Percentiles rank a stretch among this genome's conserved stretches.
phyloP scores from a whole-genome alignment of 2,888 invertebrate species.

The Drosophila meridionalis region DNA sequence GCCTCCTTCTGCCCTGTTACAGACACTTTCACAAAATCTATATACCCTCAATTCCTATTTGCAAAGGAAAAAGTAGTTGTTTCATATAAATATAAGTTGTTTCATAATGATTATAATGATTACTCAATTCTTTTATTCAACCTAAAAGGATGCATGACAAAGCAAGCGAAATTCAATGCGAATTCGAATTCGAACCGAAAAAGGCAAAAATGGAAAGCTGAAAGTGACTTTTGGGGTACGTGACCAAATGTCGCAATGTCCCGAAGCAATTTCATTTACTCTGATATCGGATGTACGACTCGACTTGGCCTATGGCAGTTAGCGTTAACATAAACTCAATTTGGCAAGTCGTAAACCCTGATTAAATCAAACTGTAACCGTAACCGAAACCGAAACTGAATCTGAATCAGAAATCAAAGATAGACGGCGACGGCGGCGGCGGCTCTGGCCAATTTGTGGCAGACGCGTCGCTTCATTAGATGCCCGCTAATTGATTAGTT shows the following conservation, averaged over 20 bases:
- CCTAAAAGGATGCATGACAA: neutral
- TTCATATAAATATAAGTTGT: no score
- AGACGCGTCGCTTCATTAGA: conserved; percentile 53
- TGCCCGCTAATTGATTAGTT: conserved; percentile 56
- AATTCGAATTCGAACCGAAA: conserved; percentile 1
- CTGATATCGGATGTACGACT: neutral
- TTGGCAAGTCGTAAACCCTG: conserved; percentile 45
- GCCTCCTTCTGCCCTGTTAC: neutral
- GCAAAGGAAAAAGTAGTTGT: no score
- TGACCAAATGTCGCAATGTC: neutral
- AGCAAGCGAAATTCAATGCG: conserved; percentile 14
- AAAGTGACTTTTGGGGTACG: neutral
- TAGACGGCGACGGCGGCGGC: neutral
- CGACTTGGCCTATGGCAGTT: conserved; percentile 26
- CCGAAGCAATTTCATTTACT: conserved; percentile 29
- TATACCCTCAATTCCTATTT: neutral
- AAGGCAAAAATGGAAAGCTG: conserved; percentile 6
- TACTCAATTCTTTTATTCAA: neutral
- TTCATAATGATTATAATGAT: neutral
- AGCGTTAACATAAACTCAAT: conserved; percentile 55
- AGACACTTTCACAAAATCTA: neutral
- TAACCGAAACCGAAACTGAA: neutral
- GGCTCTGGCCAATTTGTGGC: conserved; percentile 17
- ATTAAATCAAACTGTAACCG: conserved; percentile 52
- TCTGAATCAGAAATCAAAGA: conserved; percentile 6